Percentiles rank a stretch among this genome's conserved stretches.
phyloP scores from a whole-genome alignment of 1,140 invertebrate genomes.

The Aphaenogaster ashmeadi region DNA sequence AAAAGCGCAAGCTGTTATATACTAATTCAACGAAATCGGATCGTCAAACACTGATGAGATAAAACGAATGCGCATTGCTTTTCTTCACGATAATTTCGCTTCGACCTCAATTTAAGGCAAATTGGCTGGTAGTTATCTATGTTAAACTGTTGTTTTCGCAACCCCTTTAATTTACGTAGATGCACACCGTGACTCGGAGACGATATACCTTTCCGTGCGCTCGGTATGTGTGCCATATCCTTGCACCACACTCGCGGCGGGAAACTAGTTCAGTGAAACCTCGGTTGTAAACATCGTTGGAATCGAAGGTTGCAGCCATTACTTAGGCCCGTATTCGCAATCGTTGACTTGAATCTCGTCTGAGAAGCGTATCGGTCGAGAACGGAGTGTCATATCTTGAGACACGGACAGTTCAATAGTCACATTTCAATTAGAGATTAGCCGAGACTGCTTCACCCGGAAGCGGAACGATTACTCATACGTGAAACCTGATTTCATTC shows the following conservation, averaged over 20 bases:
- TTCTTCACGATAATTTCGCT: constrained; percentile 8
- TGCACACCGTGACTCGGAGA: constrained; percentile 24
- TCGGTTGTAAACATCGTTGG: constrained; percentile 72
- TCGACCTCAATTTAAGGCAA: constrained; percentile 36
- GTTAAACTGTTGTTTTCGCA: constrained; percentile 44
- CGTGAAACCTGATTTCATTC: constrained; percentile 14
- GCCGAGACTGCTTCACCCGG: neutral
- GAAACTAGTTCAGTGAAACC: constrained; percentile 78
- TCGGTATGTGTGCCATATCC: constrained; percentile 75
- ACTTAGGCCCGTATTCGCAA: constrained; percentile 49
- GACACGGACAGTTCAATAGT: constrained; percentile 26
- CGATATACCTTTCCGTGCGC: constrained; percentile 46
- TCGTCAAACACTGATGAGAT: neutral
- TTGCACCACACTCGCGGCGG: constrained; percentile 72
- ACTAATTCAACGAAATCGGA: neutral
- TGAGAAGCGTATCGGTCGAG: neutral
- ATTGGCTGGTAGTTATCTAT: constrained; percentile 53
- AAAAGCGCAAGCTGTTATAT: neutral
- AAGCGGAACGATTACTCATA: constrained; percentile 19
- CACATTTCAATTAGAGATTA: constrained; percentile 35
- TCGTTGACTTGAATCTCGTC: constrained; percentile 18
- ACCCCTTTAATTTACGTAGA: constrained; percentile 45
- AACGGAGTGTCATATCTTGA: constrained; percentile 30
- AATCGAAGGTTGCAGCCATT: constrained; percentile 70
- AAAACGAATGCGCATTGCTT: neutral